These are phyloP conservation scores for Crocodylus rhombifer DNA, from an alignment of 2,797 vertebrate genomes.

Conservation along the genomic window DNA sequence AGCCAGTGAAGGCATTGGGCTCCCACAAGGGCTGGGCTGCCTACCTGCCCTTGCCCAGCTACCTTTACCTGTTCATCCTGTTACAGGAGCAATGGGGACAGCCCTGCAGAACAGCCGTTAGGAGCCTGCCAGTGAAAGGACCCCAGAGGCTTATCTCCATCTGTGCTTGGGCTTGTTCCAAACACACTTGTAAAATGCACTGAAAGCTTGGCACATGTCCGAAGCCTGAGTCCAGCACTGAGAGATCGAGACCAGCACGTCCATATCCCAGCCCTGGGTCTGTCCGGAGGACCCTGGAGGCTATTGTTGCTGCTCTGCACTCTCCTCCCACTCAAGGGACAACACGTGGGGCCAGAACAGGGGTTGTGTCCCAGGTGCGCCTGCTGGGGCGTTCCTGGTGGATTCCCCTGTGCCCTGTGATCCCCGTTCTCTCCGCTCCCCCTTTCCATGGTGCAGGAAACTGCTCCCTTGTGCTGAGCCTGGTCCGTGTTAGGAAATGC, in stretches of 20 bases:
- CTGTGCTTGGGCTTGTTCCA: background rate
- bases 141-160: slow-evolving; percentile 23
- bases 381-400: background rate
- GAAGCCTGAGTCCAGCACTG: background rate
- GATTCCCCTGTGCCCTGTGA: background rate
- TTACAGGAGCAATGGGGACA: background rate
- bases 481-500: slow-evolving; percentile 46
- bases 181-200: accelerated
- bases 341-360: background rate
- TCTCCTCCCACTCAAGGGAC: background rate
- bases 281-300: background rate
- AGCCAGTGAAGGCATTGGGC: too few species aligned
- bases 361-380: background rate
- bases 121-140: background rate
- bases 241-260: too few species aligned
- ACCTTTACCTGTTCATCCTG: slow-evolving; percentile 49
- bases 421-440: background rate
- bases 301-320: background rate
- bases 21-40: background rate
- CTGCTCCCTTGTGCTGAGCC: background rate
- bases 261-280: too few species aligned
- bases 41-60: background rate
- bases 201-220: accelerated
- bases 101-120: slow-evolving; percentile 26
- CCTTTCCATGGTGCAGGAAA: background rate